These are phyloP conservation scores for Zaprionus taronus DNA, from an alignment of 1,140 invertebrate genomes.

Conservation along the genomic window DNA sequence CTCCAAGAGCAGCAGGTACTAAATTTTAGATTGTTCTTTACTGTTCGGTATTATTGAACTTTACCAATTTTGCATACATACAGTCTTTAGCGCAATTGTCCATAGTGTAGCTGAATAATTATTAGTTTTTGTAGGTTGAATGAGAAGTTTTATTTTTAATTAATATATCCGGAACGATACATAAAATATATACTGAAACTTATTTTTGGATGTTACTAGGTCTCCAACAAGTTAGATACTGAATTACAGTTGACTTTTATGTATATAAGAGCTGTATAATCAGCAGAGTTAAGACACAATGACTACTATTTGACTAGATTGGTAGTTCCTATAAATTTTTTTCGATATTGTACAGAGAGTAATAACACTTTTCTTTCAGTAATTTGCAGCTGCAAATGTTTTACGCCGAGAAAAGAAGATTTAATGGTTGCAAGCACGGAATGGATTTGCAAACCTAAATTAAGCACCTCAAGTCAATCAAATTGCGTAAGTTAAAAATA, in stretches of 20 bases:
- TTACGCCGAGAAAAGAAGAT: conserved; percentile 50
- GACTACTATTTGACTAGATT: not conserved
- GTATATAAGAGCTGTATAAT: not conserved
- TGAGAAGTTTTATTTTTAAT: not conserved
- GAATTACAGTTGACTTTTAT: not conserved
- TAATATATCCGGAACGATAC: not conserved
- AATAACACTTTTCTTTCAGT: not conserved
- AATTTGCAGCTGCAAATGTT: conserved; percentile 59
- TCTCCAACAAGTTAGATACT: not conserved
- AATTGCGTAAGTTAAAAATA: conserved; percentile 9
- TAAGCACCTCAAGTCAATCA: not conserved
- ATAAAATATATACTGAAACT: conserved; percentile 1
- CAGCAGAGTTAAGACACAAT: not conserved
- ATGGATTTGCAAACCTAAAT: conserved; percentile 45
- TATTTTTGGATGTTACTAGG: conserved; percentile 2
- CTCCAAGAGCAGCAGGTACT: not conserved
- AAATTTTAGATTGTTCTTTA: not conserved
- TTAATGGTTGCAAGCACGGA: conserved; percentile 56
- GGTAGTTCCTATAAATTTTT: not conserved
- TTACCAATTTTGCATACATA: not conserved
- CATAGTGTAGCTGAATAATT: not conserved
- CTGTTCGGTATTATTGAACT: not conserved
- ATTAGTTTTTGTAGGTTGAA: not conserved
- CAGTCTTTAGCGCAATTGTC: not conserved
- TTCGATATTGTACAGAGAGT: no score